Evolutionary conservation across 2,113 vertebrate species (phyloP).

Genomic region (Scolopax mira): DNA sequence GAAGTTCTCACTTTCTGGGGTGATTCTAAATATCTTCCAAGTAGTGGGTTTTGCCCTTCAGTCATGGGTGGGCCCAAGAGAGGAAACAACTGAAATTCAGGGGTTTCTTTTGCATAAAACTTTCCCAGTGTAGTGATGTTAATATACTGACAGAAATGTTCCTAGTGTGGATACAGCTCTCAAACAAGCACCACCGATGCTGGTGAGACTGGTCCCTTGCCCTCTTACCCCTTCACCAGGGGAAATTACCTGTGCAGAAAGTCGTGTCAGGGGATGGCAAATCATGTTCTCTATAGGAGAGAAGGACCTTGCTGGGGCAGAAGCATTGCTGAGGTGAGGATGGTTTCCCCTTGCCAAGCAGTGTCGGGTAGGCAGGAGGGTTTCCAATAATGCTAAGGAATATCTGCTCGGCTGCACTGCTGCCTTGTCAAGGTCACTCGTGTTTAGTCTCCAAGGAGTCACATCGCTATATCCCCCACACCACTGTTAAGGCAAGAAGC

Average conservation of each 20-base stretch:
- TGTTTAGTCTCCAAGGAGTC: neutral
- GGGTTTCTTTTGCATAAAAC: neutral
- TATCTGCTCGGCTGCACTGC: neutral
- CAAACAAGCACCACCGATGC: neutral
- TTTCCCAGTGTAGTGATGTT: neutral
- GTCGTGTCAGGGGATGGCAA: neutral
- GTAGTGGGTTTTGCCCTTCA: neutral
- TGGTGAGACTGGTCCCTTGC: neutral
- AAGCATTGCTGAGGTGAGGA: neutral
- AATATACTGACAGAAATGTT: neutral
- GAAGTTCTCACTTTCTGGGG: neutral
- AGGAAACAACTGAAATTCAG: neutral
- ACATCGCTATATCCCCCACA: fast-evolving
- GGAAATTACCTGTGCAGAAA: neutral
- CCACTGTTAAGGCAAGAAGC: neutral
- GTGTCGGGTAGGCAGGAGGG: neutral
- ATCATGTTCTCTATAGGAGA: neutral
- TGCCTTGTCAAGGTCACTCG: fast-evolving
- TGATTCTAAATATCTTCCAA: neutral
- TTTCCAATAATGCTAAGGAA: neutral
- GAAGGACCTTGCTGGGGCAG: neutral
- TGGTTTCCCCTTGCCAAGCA: neutral
- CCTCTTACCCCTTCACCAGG: neutral
- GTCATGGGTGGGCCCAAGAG: fast-evolving
- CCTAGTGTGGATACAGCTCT: neutral